Percentiles rank a stretch among this genome's conserved stretches.
phyloP scores from a whole-genome alignment of 2,797 vertebrate species.

The Distichodus sexfasciatus region DNA sequence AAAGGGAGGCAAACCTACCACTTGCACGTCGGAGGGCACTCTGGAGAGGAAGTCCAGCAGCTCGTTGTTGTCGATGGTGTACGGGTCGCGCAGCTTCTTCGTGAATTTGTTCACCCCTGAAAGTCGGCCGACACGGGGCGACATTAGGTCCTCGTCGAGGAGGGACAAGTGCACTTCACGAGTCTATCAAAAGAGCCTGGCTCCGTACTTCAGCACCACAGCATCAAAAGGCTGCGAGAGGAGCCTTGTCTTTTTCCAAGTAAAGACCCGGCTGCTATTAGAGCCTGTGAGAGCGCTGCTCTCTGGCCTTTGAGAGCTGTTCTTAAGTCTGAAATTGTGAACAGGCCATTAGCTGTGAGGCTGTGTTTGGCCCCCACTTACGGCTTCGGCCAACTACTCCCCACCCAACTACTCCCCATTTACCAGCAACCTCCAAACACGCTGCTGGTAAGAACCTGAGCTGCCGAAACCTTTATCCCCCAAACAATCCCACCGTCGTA shows the following conservation, averaged over 20 bases:
- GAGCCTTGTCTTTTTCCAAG: slow-evolving; percentile 45
- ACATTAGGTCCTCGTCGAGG: slow-evolving; percentile 30
- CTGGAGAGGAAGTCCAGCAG: slow-evolving; percentile 95
- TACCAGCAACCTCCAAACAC: too few relatives aligned
- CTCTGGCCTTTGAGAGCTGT: slow-evolving; percentile 45
- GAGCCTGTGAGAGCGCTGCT: slow-evolving; percentile 40
- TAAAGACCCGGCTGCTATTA: slow-evolving; percentile 44
- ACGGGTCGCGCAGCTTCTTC: slow-evolving; percentile 94
- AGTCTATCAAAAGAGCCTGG: slow-evolving; percentile 32
- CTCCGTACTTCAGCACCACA: slow-evolving; percentile 30
- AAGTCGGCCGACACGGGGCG: slow-evolving; percentile 29
- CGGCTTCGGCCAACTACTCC: too few relatives aligned
- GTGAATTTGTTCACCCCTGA: slow-evolving; percentile 98
- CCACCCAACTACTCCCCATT: too few relatives aligned
- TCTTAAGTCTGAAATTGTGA: slow-evolving; percentile 34
- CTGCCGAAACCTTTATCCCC: too few relatives aligned
- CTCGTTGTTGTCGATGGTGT: slow-evolving; percentile 96
- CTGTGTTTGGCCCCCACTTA: slow-evolving; percentile 29
- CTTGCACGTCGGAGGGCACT: slow-evolving; percentile 95
- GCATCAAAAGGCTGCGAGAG: slow-evolving; percentile 50
- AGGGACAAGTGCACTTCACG: slow-evolving; percentile 35
- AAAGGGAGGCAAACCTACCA: slow-evolving; percentile 78
- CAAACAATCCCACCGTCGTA: too few relatives aligned
- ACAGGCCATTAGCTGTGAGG: slow-evolving; percentile 38
- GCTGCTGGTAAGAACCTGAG: too few relatives aligned